These are phyloP conservation scores for Clistopyga incitator DNA, from an alignment of 2,888 invertebrate species.

Conservation along the genomic window DNA sequence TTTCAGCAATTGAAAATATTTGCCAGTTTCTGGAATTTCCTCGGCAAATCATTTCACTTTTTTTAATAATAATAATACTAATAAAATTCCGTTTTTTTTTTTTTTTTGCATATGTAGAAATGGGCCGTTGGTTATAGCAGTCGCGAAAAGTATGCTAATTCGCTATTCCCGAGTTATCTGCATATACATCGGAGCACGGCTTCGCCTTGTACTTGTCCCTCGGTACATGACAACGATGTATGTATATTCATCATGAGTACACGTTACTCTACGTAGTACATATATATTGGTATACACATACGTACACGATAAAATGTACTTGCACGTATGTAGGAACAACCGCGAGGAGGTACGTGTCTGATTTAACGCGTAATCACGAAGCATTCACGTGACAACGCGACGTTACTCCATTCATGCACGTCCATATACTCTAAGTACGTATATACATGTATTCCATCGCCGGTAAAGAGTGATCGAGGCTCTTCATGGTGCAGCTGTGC, in stretches of 20 bases:
- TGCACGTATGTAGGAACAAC: neutral
- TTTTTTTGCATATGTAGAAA: neutral
- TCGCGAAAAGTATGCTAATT: slow-evolving; percentile 40
- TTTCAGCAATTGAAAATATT: no score
- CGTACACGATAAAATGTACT: neutral
- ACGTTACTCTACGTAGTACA: slow-evolving; percentile 25
- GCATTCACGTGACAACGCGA: slow-evolving; percentile 59
- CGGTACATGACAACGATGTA: slow-evolving; percentile 42
- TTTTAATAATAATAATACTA: no score
- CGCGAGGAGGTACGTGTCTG: slow-evolving; percentile 45
- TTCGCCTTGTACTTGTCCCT: slow-evolving; percentile 33
- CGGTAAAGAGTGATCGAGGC: slow-evolving; percentile 31
- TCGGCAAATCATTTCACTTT: no score
- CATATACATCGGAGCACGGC: slow-evolving; percentile 30
- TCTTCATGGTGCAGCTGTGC: slow-evolving; percentile 39
- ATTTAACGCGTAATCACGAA: slow-evolving; percentile 59
- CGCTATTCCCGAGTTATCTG: slow-evolving; percentile 28
- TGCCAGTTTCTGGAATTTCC: no score
- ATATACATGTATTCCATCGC: neutral
- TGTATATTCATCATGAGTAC: slow-evolving; percentile 37
- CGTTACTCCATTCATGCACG: slow-evolving; percentile 54
- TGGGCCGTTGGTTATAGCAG: neutral
- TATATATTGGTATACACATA: neutral
- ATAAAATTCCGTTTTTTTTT: no score
- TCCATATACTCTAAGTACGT: slow-evolving; percentile 2